phyloP scores from a whole-genome alignment of 1,140 invertebrate species.

The Formica exsecta region DNA sequence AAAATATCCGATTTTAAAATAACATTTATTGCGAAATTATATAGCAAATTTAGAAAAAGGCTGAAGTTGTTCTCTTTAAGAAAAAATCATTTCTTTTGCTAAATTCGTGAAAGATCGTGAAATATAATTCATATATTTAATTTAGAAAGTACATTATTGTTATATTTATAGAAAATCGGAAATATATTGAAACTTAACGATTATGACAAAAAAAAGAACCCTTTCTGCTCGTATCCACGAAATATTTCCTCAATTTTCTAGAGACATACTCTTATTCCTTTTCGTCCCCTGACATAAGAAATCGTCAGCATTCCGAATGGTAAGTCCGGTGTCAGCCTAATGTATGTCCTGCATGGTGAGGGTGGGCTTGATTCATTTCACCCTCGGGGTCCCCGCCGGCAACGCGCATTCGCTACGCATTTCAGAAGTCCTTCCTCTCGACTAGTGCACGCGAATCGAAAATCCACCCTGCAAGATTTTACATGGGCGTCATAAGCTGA shows the following conservation, averaged over 20 bases:
- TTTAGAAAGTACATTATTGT: neutral
- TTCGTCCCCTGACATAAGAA: conserved; percentile 57
- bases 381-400: conserved; percentile 63
- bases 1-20: neutral
- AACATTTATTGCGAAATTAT: neutral
- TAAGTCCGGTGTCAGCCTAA: conserved; percentile 69
- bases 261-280: conserved; percentile 62
- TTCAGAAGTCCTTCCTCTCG: conserved; percentile 69
- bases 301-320: conserved; percentile 72
- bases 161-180: conserved; percentile 7
- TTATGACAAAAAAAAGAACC: neutral
- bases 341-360: conserved; percentile 76
- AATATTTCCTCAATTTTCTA: conserved; percentile 35
- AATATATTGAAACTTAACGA: neutral
- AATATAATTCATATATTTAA: neutral
- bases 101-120: neutral
- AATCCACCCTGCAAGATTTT: conserved; percentile 81
- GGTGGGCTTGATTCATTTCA: conserved; percentile 79
- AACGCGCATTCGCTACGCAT: conserved; percentile 80
- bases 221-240: conserved; percentile 1
- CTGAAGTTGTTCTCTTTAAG: neutral
- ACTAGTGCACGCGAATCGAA: conserved; percentile 68
- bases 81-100: neutral
- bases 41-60: neutral
- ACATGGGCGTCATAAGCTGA: conserved; percentile 84